These are phyloP conservation scores for Pseudanteris insignis DNA, from an alignment of 2,888 invertebrate genomes.

Conservation along the genomic window DNA sequence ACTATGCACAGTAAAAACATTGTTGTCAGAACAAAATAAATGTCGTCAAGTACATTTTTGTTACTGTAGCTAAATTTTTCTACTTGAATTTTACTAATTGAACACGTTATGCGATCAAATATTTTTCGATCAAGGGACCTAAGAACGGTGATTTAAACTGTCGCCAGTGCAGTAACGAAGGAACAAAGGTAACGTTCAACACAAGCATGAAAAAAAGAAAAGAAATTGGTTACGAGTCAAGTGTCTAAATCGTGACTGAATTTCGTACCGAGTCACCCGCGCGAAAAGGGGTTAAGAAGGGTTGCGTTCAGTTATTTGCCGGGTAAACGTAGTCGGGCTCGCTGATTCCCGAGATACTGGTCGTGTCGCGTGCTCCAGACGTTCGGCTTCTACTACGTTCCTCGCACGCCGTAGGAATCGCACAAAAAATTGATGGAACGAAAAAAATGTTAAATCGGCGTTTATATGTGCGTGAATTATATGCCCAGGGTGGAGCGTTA, in stretches of 20 bases:
- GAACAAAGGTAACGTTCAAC: no score
- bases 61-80: no score
- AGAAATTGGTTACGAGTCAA: neutral
- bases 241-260: slow-evolving; percentile 24
- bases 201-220: neutral
- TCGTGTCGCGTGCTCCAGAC: slow-evolving; percentile 17
- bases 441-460: slow-evolving; percentile 26
- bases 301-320: slow-evolving; percentile 34
- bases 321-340: slow-evolving; percentile 53
- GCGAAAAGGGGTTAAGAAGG: slow-evolving; percentile 22
- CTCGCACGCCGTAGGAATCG: slow-evolving; percentile 14
- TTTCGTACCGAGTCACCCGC: slow-evolving; percentile 29
- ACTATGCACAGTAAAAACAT: no score
- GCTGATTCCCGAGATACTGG: slow-evolving; percentile 45
- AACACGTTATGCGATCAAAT: no score
- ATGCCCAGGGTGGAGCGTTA: slow-evolving; percentile 37
- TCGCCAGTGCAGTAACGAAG: no score
- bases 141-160: no score
- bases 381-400: slow-evolving; percentile 54
- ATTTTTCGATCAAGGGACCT: no score
- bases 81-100: no score
- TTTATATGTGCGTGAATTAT: slow-evolving; percentile 38
- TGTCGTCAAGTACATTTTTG: no score
- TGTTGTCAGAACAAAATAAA: no score
- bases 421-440: neutral